Percentiles rank a stretch among this genome's conserved stretches.
phyloP scores from a whole-genome alignment of 2,113 vertebrate genomes.

The Oreochromis niloticus region DNA sequence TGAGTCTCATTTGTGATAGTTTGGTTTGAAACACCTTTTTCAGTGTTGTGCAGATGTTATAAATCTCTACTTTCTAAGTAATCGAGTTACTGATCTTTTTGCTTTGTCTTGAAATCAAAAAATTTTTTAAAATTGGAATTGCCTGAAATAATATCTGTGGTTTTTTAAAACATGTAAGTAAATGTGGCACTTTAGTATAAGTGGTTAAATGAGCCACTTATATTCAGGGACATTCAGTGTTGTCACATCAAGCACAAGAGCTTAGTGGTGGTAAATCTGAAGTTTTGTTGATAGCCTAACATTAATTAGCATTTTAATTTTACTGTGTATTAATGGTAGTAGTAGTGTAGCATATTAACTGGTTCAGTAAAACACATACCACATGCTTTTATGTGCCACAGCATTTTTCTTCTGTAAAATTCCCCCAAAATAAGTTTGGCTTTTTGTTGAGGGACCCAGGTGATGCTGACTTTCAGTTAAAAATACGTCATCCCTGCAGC shows the following conservation, averaged over 20 bases:
- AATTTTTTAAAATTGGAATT: neutral
- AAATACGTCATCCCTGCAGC: neutral
- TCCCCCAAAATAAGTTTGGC: neutral
- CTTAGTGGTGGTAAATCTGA: neutral
- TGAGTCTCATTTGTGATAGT: neutral
- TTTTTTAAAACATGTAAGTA: neutral
- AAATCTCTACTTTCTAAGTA: neutral
- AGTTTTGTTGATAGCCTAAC: neutral
- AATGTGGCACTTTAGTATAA: neutral
- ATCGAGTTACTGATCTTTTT: neutral
- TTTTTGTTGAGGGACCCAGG: neutral
- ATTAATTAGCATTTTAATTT: neutral
- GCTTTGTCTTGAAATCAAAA: neutral
- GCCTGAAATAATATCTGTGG: neutral
- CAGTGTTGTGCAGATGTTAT: neutral
- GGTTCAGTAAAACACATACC: neutral
- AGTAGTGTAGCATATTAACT: neutral
- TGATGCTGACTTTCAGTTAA: neutral
- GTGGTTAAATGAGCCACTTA: neutral
- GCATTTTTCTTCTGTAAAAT: neutral
- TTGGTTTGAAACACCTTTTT: rapidly evolving
- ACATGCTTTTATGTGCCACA: neutral
- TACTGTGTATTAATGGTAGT: neutral
- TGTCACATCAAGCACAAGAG: neutral
- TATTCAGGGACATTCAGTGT: neutral